Base-by-base conservation (phyloP, 2,797 vertebrate genomes). In the Dryobates pubescens region DNA sequence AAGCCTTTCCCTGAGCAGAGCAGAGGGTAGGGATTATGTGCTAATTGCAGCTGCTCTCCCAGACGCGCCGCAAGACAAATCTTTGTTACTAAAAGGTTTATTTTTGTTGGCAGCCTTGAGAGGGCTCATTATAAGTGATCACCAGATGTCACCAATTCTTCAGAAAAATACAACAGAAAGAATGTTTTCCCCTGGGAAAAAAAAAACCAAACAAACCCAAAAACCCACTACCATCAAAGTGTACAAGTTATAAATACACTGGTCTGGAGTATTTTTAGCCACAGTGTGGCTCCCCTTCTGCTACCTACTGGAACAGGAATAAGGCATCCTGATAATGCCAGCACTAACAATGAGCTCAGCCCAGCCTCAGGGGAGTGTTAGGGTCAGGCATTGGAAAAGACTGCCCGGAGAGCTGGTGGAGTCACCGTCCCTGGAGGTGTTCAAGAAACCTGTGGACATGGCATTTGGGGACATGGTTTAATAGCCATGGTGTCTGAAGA, bases 141-240 rank as follows among this genome's bases (percentile, higher is more conserved):
- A 92, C 81, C 93, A 94, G 93, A 93, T 94, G 86, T 93, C 93
- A 96, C 63, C 59, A 77, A 85, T 90, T 89, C 78, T 81, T 92
- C 84, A 85, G 51, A 87, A 92, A 92, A 92, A 85, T 27, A 78
- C 56, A 87, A 82, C 34, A 53, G 67, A 86, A 89, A 75, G 47
- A 64, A 80, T 8, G 1, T 41, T 65, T 89, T 80, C 29, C 43
- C 65, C 70, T 59, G 61, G 3, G 82, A 58, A 82, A 86, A 84
- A 27, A 53, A 53, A 54, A 53, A 13, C 9, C 7, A 53, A 53
- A 4, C 30, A 89, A 51, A 24, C 9, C 36, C 20, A 49, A 49
- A 12, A 49, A 19, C 47, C 38, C 36, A 65, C 65, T 59, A 59
- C 38, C 5, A 2, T 62, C 75, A 57, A 43, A 90, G 29, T 18